A percentile compares a stretch with the other conserved stretches of the same genome.
Conservation (phyloP, 2,113 vertebrate genomes). For the Nannobrachium achirus region DNA sequence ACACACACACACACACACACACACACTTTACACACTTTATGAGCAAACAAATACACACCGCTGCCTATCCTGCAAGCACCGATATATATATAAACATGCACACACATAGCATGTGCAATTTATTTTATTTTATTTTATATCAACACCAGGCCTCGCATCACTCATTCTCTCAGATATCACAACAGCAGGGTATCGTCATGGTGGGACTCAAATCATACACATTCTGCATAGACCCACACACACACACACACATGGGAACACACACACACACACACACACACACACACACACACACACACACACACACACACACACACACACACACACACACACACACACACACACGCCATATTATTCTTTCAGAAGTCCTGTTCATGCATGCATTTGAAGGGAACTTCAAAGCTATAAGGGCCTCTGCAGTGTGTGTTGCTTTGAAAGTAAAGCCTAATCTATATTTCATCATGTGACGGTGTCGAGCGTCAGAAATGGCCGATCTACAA, state of each 20-base stretch:
- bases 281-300: too few species aligned
- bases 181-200: conserved; percentile 38
- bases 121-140: conserved; percentile 17
- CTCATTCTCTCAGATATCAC: conserved; percentile 45
- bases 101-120: conserved; percentile 26
- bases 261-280: not conserved
- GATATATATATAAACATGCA: conserved; percentile 27
- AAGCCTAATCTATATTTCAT: too few species aligned
- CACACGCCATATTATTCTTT: not conserved
- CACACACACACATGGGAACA: not conserved
- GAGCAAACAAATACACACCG: not conserved
- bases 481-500: too few species aligned
- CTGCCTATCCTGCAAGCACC: conserved; percentile 18
- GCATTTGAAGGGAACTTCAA: conserved; percentile 7
- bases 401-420: not conserved
- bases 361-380: conserved; percentile 3
- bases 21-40: not conserved
- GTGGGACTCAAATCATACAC: conserved; percentile 27
- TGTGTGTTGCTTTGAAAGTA: not conserved
- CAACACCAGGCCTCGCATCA: conserved; percentile 29
- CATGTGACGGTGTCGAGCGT: too few species aligned
- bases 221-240: not conserved
- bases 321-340: not conserved
- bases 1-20: not conserved
- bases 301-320: too few species aligned